Conservation (phyloP, 2,888 invertebrate genomes). For the Watsonalla binaria region DNA sequence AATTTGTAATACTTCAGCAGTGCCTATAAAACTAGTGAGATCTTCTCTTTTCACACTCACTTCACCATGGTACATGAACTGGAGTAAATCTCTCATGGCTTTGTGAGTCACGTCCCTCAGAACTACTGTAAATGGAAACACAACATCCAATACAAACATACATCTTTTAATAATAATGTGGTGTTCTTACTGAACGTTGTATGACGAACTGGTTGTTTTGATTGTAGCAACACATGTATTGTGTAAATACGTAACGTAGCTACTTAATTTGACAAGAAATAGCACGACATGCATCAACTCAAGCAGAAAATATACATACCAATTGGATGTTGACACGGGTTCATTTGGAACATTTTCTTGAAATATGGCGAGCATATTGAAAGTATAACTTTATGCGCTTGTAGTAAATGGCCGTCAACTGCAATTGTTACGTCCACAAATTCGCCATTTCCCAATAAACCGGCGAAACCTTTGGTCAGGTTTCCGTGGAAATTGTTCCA, state of each 20-base stretch:
- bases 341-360: constrained; percentile 82
- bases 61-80: constrained; percentile 88
- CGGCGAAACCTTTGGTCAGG: constrained; percentile 82
- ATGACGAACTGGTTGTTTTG: too few relatives aligned
- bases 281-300: neutral
- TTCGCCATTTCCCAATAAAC: constrained; percentile 77
- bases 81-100: constrained; percentile 84
- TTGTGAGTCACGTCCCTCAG: constrained; percentile 84
- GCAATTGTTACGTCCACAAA: constrained; percentile 81
- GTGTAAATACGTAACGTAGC: too few relatives aligned
- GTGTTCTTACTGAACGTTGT: too few relatives aligned
- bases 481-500: constrained; percentile 87
- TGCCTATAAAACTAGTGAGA: constrained; percentile 84
- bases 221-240: too few relatives aligned
- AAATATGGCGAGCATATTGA: constrained; percentile 86
- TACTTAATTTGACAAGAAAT: too few relatives aligned
- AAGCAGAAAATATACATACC: constrained; percentile 43
- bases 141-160: neutral
- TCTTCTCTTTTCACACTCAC: constrained; percentile 86
- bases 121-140: constrained; percentile 74
- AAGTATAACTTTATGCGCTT: constrained; percentile 84
- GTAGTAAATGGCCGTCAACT: constrained; percentile 81
- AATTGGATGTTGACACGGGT: constrained; percentile 83
- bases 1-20: constrained; percentile 85
- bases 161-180: too few relatives aligned